phyloP scores from a whole-genome alignment of 2,113 vertebrate genomes.

The Sylvietta virens region DNA sequence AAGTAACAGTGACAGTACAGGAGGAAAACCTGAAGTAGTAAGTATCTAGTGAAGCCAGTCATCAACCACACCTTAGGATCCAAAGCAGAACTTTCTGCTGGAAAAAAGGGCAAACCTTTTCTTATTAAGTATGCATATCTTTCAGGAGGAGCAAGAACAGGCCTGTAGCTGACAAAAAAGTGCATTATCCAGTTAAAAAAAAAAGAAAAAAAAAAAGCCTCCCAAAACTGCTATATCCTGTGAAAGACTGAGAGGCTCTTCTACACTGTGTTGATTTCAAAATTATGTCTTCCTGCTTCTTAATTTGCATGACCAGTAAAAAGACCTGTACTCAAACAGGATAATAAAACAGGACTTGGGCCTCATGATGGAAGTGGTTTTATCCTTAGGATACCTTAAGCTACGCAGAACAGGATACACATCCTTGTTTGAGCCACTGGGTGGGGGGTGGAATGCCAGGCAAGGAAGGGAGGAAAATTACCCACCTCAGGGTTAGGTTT shows the following conservation, averaged over 20 bases:
- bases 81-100: background rate
- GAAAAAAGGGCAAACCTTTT: background rate
- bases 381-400: background rate
- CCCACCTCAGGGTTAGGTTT: background rate
- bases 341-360: slow-evolving; percentile 4
- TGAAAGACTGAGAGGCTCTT: background rate
- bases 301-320: background rate
- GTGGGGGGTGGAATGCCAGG: background rate
- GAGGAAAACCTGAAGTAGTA: background rate
- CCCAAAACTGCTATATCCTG: background rate
- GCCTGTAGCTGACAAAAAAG: background rate
- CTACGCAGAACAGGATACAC: background rate
- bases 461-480: background rate
- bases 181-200: background rate
- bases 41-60: background rate
- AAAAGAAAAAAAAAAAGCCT: background rate
- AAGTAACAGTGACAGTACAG: background rate
- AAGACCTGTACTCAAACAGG: background rate
- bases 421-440: background rate
- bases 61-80: background rate
- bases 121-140: background rate
- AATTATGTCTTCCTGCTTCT: background rate
- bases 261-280: background rate
- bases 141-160: background rate
- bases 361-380: background rate